These are phyloP conservation scores for Drosophila quinaria DNA, from an alignment of 2,888 invertebrate genomes.

Conservation along the genomic window DNA sequence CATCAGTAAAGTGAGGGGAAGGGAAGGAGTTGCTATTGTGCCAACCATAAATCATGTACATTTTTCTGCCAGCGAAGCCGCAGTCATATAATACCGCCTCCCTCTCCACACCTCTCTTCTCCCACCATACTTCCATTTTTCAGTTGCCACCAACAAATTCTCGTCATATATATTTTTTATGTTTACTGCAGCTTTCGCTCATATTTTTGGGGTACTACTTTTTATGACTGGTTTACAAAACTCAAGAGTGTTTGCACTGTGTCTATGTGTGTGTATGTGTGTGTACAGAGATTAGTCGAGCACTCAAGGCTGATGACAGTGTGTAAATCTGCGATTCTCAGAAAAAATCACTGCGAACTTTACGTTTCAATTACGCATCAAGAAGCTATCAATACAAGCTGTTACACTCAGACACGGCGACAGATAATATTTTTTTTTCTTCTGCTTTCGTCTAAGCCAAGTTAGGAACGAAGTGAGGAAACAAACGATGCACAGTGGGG, in stretches of 20 bases:
- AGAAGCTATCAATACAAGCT: conserved; percentile 82
- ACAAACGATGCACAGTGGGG: not conserved
- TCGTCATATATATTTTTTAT: conserved; percentile 71
- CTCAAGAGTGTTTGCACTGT: conserved; percentile 52
- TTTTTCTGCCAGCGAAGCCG: conserved; percentile 77
- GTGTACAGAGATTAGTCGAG: conserved; percentile 54
- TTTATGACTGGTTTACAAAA: conserved; percentile 72
- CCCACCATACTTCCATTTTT: conserved; percentile 56
- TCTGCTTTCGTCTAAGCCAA: conserved; percentile 38
- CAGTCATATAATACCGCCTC: conserved; percentile 71
- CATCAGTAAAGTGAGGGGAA: not conserved
- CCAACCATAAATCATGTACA: conserved; percentile 80
- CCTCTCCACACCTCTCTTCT: not conserved
- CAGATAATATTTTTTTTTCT: conserved; percentile 73
- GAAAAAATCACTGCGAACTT: conserved; percentile 61
- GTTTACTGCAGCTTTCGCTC: conserved; percentile 73
- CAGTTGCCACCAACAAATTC: conserved; percentile 63
- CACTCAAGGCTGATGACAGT: conserved; percentile 12
- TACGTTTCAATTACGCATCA: conserved; percentile 83
- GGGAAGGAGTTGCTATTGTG: conserved; percentile 54
- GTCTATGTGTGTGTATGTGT: conserved; percentile 3
- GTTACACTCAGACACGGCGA: conserved; percentile 64
- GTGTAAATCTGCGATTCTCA: conserved; percentile 24
- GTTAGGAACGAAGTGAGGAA: conserved; percentile 23
- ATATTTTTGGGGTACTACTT: conserved; percentile 51